Conservation (phyloP, 2,113 vertebrate genomes). For the Silurus glanis region DNA sequence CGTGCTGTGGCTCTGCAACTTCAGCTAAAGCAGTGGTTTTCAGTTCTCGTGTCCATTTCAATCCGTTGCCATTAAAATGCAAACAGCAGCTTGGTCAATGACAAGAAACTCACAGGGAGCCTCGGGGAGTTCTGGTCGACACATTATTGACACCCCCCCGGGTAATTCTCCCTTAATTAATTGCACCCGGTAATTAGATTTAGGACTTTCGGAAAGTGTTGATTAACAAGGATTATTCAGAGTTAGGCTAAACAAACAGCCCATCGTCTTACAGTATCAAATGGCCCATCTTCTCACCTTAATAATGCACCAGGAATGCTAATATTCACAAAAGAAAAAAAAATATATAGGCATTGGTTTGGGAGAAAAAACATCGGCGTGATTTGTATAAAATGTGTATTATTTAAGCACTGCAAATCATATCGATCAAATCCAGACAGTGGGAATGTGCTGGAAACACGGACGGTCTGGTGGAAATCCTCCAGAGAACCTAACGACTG, state of each 20-base stretch:
- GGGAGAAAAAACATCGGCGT: too few relatives aligned
- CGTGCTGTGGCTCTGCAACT: conserved; percentile 72
- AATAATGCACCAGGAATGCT: not conserved
- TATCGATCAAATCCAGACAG: not conserved
- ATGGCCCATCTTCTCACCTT: conserved; percentile 19
- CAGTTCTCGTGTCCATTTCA: conserved; percentile 74
- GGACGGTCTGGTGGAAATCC: not conserved
- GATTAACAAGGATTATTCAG: conserved; percentile 72
- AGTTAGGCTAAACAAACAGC: conserved; percentile 83
- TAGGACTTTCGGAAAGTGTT: conserved; percentile 81
- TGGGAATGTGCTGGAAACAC: not conserved
- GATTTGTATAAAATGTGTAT: too few relatives aligned
- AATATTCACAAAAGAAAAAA: not conserved
- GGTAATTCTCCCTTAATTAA: conserved; percentile 82
- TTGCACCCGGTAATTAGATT: conserved; percentile 89
- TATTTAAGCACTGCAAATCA: too few relatives aligned
- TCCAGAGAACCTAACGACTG: conserved; percentile 72
- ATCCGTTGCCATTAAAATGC: conserved; percentile 76
- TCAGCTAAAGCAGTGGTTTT: conserved; percentile 68
- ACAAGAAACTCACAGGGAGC: conserved; percentile 67
- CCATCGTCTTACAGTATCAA: conserved; percentile 64
- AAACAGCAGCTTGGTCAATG: conserved; percentile 66
- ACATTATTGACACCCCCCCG: conserved; percentile 49
- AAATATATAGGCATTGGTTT: not conserved
- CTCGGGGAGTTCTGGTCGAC: conserved; percentile 43